Evolutionary conservation across 2,888 invertebrate genomes (phyloP), one percentile per base, ranked within the genome.

Genomic region (Tanytarsus gracilentus): DNA sequence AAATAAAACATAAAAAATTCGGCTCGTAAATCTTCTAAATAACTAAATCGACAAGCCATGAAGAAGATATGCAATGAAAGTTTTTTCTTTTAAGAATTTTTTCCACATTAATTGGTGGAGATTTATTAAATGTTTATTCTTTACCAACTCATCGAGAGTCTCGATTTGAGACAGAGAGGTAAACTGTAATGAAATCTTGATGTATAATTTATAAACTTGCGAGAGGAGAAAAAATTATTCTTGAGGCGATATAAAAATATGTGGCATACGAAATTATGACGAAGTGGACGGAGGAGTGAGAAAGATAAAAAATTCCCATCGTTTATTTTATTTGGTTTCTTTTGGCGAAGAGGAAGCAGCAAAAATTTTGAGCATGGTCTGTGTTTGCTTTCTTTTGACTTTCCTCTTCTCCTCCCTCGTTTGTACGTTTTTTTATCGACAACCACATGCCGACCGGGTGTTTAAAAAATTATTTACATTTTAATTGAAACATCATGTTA

Each of bases 401-500:
- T 44, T 44, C 16, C 9, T 44, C 23, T 44, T 44, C 6, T 49
- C 1, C 16, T 29, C 18, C 5, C 36, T 44, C n/a, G 18, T n/a
- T 23, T 44, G 18, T 39, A 16, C 2, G 14, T 14, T 39, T 36
- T 8, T 14, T 11, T 33, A 33, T 33, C 33, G n/a, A n/a, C n/a
- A n/a, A n/a, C n/a, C 33, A 11, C 33, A 11, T 5, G 33, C 11
- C 11, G 33, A 33, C 11, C 9, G 33, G 3, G 33, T 4, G 33
- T 23, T 6, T 21, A 23, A 16, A 26, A 39, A 55, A 33, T 55
- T 55, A 55, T 55, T 55, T 55, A 55, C 55, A 55, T 55, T 40
- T 55, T 55, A 55, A 55, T 55, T 55, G 55, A 55, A 55, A 55
- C 55, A 55, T 55, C 55, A 55, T 55, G 55, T 55, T 55, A 55